Base-by-base conservation (phyloP, 2,888 invertebrate genomes). In the Torymus aiolomorphi region DNA sequence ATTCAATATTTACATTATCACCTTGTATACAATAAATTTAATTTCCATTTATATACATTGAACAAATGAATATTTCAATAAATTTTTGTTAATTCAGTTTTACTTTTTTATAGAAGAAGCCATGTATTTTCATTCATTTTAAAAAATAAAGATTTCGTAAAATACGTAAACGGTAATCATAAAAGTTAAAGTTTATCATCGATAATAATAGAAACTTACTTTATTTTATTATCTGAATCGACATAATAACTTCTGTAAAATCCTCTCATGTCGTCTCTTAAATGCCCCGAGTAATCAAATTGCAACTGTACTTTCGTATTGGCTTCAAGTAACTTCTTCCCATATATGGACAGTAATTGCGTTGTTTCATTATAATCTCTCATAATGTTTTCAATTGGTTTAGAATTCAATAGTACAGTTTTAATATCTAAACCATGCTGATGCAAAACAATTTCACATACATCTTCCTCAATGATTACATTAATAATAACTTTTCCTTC, bases 221-320 rank as follows among this genome's bases (percentile, higher is more conserved):
- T 92, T 82, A 61, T 82, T 0, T 77, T 67, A 14, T 83, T 84
- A 0, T 87, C 82, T n/a, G 85, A 83, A 59, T 91, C 88, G 20
- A 80, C 69, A 76, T 94, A 94, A 2, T 91, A 92, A 54, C 94
- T 93, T 42, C 93, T 90, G 83, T 94, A 94, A 42, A 95, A 92
- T 20, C 95, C 95, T 81, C 92, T 91, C 90, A 94, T 92, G 31
- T 93, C 91, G 11, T 91, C 91, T 72, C 92, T 93, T 76, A 94
- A 92, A 0, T 87, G 86, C 0, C 93, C 95, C 0, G 86, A 87
- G 84, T 93, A 96, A 0, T 91, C 87, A 80, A 95, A 93, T 77
- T 91, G 88, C 1, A 94, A 84, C 0, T 86, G 86, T 84, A 94
- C 93, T 0, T 89, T 89, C 16, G 88, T 69, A 2, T 82, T 89